Evolutionary conservation across 2,888 invertebrate genomes (phyloP), one percentile per base, ranked within the genome.

Genomic region (Drosophila emarginata): DNA sequence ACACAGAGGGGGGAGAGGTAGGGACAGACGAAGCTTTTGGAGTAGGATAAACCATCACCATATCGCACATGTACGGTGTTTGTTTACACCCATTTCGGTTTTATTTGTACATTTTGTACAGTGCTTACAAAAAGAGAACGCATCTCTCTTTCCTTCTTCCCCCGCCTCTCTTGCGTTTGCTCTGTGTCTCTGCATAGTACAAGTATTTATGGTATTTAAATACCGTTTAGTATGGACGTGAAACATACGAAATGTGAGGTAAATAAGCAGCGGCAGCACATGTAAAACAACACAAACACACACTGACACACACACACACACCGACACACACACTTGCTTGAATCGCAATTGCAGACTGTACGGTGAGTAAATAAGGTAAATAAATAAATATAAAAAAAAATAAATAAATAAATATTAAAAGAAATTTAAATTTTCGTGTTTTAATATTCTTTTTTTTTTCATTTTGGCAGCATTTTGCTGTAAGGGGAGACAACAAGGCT

Each of bases 1-100:
- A 26, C n/a, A n/a, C n/a, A 4, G 37, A 21, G 21, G 14, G 14
- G 5, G 50, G 11, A 21, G 26, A 26, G 26, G 11, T 1, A 21
- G 45, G 11, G 45, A 11, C 9, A 21, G 21, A 18, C 18, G 56
- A 37, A 37, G 23, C 36, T n/a, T 57, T 39, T 39, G n/a, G 37
- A 18, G 57, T 21, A 36, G 57, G 57, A 57, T 36, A 9, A 39
- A 23, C 57, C 21, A 21, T 14, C 32, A 28, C 53, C 53, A 54
- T 28, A 45, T 40, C 45, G 36, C 77, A 70, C 63, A 65, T 69
- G 67, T 58, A 51, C 36, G 87, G 85, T 84, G 82, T 78, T 76
- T 81, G 79, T 76, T 87, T 81, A 84, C 80, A 72, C 23, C 59
- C 45, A 72, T 28, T 64, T 26, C 37, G 36, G 61, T 51, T 23